Base-by-base conservation (phyloP, 2,113 vertebrate species). In the Prolemur simus region DNA sequence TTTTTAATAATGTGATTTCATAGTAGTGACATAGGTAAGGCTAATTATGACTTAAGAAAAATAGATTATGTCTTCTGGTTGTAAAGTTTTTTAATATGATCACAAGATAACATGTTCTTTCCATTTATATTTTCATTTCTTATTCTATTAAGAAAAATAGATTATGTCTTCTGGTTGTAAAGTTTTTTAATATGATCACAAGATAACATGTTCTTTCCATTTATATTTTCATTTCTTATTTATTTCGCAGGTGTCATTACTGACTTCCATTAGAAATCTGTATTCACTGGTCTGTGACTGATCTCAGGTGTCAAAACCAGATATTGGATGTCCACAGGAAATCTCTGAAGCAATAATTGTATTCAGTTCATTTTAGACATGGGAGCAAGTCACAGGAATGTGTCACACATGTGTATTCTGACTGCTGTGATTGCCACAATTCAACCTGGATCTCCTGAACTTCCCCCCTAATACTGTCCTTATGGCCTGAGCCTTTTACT, bases 241-340 rank as follows among this genome's bases (percentile, higher is more conserved):
- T 94, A 81, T 60, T 84, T 92, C 39, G 68, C 60, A 78, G 80
- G 25, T 95, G 11, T 56, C 66, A 77, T 64, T 90, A 66, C 42
- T 87, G 37, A 96, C 49, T 91, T 52, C 76, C 60, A 95, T n/a
- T 64, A 96, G 77, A 88, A 91, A 95, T 90, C 52, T 63, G 23
- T 73, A 95, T 52, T 92, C 84, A 82, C 27, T 81, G 80, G 32
- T 77, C 76, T 94, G 29, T 96, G 58, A 95, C 32, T 87, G 89
- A 95, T 78, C 39, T 76, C 29, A 82, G 18, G 27, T 89, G 11
- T 82, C 92, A 95, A 96, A 96, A 90, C 5, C 88, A 95, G 32
- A 90, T 64, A 91, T 3, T 96, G 37, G 21, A 32, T 83, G 25
- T 54, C 39, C 85, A 90, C 37, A 73, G 52, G 69, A 91, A 77